Evolutionary conservation across 2,888 invertebrate species (phyloP), one percentile per base, ranked within the genome.

Genomic region (Patella pellucida): DNA sequence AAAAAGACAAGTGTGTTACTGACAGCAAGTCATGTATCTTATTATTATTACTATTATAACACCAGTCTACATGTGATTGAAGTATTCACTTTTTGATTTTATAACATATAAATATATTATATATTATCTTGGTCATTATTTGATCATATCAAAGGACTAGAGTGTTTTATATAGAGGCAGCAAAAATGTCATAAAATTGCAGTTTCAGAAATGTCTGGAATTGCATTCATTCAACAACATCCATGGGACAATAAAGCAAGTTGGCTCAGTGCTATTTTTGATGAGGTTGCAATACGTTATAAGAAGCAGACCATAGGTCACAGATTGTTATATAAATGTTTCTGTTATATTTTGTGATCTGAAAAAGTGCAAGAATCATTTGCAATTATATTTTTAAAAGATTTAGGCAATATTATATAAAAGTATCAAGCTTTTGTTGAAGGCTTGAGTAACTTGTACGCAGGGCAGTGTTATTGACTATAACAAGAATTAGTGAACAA

Each of bases 131-230:
- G 62, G 14, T 62, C 62, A 62, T 62, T 62, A 62, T 62, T 19
- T 62, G 62, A 62, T 62, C 62, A 62, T 62, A 62, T 62, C 62
- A 62, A 62, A 41, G 41, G 41, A 62, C 62, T 62, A 62, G 62
- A 62, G 62, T 62, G 62, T 62, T 62, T 62, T 62, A 62, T 62
- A 62, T 62, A 62, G 62, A 62, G 62, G 62, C 62, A 62, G 62
- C 62, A 62, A 62, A 62, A 62, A 62, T 62, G 62, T 62, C 62
- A 62, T 62, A 62, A 62, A 62, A 19, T 62, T 62, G 62, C 62
- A 62, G 23, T 62, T 62, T 62, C 62, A 62, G 62, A 62, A 62
- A 62, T 62, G 19, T 62, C 62, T 62, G 62, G 62, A 62, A 62
- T 62, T 62, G 62, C 62, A 62, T 62, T 16, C 62, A 62, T 62